These are phyloP conservation scores for Lacerta viridis DNA, from an alignment of 2,797 vertebrate genomes.

Conservation along the genomic window DNA sequence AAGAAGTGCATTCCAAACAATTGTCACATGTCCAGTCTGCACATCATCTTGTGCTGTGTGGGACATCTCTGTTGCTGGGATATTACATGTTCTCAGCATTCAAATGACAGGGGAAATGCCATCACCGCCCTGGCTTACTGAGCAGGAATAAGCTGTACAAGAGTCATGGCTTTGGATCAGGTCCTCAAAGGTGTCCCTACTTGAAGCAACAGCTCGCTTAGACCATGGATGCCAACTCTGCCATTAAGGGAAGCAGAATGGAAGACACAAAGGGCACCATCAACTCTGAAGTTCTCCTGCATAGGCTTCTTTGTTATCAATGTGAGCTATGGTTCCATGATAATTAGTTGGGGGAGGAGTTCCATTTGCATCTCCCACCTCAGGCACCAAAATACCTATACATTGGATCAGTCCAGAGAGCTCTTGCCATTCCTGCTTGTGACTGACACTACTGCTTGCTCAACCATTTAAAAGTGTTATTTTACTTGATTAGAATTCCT, in stretches of 20 bases:
- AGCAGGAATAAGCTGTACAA: not conserved
- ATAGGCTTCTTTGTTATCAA: no score
- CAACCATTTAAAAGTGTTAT: no score
- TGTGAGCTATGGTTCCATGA: not conserved
- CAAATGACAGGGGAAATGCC: not conserved
- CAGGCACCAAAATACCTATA: not conserved
- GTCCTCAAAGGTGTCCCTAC: no score
- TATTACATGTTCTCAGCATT: not conserved
- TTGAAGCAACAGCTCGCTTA: not conserved
- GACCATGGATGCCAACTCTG: no score
- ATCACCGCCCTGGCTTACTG: not conserved
- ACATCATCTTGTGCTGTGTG: no score
- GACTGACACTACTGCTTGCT: not conserved
- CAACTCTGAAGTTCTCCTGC: no score
- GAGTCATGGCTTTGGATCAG: no score
- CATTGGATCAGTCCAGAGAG: not conserved
- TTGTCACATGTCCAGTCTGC: no score
- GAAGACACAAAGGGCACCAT: not conserved
- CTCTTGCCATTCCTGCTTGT: not conserved
- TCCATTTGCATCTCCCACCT: not conserved
- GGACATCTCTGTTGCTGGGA: not conserved
- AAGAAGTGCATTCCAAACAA: no score
- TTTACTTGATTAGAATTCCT: not conserved
- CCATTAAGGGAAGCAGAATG: no score
- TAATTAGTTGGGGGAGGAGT: no score